Evolutionary conservation across 2,888 invertebrate species (phyloP).

Genomic region (Xestia xanthographa): DNA sequence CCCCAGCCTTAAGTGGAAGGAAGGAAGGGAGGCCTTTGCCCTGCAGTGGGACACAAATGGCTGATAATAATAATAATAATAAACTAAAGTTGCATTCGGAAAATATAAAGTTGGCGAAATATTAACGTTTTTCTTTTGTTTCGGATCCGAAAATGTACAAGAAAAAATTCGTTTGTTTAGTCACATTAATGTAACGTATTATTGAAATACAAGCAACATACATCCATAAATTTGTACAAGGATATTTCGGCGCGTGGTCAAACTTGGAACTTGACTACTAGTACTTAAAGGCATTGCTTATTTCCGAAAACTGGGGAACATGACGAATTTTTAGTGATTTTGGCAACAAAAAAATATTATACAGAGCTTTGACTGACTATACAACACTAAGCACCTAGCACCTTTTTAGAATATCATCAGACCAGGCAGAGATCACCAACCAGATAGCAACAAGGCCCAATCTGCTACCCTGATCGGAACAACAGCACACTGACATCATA

Average conservation of each 20-base stretch:
- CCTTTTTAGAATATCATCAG: neutral
- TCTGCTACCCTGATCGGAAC: conserved; percentile 67
- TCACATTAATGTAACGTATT: neutral
- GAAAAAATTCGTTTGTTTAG: neutral
- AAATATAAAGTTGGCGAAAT: too few relatives aligned
- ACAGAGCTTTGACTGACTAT: neutral
- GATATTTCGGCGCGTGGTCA: neutral
- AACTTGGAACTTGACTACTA: neutral
- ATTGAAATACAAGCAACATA: too few relatives aligned
- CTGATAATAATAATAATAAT: too few relatives aligned
- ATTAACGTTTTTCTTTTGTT: neutral
- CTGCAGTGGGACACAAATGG: too few relatives aligned
- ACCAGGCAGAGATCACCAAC: conserved; percentile 50
- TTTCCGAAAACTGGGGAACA: neutral
- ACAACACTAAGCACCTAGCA: neutral
- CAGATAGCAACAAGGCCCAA: conserved; percentile 62
- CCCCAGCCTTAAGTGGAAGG: too few relatives aligned
- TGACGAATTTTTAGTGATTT: neutral
- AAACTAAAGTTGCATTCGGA: too few relatives aligned
- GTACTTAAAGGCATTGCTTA: neutral
- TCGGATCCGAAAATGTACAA: neutral
- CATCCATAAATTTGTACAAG: neutral
- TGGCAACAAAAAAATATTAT: neutral
- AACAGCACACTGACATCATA: conserved; percentile 71
- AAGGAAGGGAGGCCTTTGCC: too few relatives aligned